These are phyloP conservation scores for Mus minutoides DNA, from an alignment of 2,797 vertebrate species.

Conservation along the genomic window DNA sequence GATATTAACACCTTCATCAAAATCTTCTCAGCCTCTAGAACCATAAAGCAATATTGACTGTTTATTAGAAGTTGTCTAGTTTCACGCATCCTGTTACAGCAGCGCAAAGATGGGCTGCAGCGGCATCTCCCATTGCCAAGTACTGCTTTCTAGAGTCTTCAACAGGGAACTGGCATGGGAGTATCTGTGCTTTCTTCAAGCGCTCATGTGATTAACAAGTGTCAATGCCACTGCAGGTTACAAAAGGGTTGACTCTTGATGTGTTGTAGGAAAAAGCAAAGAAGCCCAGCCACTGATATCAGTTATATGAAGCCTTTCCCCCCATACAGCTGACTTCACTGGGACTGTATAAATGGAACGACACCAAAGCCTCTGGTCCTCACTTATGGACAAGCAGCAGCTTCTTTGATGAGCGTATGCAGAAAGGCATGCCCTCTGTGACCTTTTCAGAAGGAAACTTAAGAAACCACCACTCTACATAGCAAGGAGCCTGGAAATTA, in stretches of 20 bases:
- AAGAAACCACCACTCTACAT: neutral
- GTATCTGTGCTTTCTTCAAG: neutral
- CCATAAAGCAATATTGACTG: neutral
- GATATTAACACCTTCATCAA: neutral
- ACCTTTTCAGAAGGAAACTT: neutral
- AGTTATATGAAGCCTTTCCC: neutral
- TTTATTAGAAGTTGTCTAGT: neutral
- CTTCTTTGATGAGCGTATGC: neutral
- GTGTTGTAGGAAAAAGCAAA: neutral
- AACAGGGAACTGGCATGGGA: neutral
- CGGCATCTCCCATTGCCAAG: neutral
- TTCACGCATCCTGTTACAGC: neutral
- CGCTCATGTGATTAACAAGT: neutral
- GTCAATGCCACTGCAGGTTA: neutral
- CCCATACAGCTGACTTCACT: neutral
- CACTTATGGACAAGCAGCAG: neutral
- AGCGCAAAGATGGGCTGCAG: neutral
- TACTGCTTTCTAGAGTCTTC: neutral
- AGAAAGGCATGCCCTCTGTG: neutral
- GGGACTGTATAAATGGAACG: neutral
- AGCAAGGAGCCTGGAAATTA: neutral
- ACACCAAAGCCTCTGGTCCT: neutral
- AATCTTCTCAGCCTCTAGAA: neutral
- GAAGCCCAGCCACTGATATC: neutral
- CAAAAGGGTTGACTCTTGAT: neutral